A percentile compares a stretch with the other conserved stretches of the same genome.
These are phyloP conservation scores for Neostethus bicornis DNA, from an alignment of 2,797 vertebrate species.

Conservation along the genomic window DNA sequence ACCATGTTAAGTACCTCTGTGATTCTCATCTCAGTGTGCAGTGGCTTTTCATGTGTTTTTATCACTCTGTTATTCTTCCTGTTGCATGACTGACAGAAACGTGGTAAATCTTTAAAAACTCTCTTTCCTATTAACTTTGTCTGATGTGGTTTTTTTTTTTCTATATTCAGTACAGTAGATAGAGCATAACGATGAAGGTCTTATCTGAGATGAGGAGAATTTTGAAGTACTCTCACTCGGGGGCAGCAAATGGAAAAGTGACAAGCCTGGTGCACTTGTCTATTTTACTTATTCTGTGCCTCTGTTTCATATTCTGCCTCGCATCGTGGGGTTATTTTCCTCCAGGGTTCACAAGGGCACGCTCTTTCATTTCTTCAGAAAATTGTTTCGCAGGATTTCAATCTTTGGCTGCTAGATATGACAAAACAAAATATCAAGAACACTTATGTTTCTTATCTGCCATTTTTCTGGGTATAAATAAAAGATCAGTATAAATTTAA, in stretches of 20 bases:
- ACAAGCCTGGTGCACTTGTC: constrained; percentile 90
- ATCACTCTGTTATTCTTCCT: constrained; percentile 66
- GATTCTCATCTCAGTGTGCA: constrained; percentile 71
- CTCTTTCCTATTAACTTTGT: constrained; percentile 72
- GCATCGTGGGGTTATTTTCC: constrained; percentile 92
- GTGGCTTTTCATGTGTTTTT: constrained; percentile 57
- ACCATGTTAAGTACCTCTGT: constrained; percentile 79
- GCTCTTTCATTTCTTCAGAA: constrained; percentile 99
- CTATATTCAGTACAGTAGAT: constrained; percentile 80
- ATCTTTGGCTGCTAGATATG: constrained; percentile 98
- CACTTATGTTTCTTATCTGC: constrained; percentile 99
- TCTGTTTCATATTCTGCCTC: constrained; percentile 92
- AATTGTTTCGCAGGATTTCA: constrained; percentile 99
- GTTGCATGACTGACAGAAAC: constrained; percentile 68
- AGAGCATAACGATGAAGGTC: constrained; percentile 80
- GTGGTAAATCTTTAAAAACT: constrained; percentile 54
- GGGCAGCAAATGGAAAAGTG: constrained; percentile 92
- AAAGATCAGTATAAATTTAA: constrained; percentile 98
- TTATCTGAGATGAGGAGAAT: constrained; percentile 78
- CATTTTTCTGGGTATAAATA: constrained; percentile 98
- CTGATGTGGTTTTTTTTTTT: constrained; percentile 75
- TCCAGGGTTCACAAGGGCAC: constrained; percentile 96
- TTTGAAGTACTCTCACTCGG: constrained; percentile 80
- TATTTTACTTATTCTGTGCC: constrained; percentile 92
- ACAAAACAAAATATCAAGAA: constrained; percentile 99